Percentiles rank a stretch among this genome's conserved stretches.
Conservation (phyloP, 1,140 invertebrate species). For the Drosophila bocqueti region DNA sequence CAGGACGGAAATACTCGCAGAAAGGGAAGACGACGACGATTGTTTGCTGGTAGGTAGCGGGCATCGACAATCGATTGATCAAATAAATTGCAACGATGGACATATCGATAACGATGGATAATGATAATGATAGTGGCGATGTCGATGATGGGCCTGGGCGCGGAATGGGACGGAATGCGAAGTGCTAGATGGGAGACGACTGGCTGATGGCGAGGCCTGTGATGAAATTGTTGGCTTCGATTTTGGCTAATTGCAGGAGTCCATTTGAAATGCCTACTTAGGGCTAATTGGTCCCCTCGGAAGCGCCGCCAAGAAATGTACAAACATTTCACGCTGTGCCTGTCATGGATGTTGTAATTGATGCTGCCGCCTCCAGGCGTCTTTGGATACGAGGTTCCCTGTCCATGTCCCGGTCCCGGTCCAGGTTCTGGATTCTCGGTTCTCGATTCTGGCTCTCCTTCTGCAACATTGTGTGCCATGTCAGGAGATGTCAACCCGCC, state of each 20-base stretch:
- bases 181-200: not conserved
- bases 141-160: constrained; percentile 33
- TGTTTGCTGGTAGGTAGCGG: constrained; percentile 19
- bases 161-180: constrained; percentile 11
- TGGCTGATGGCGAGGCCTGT: constrained; percentile 14
- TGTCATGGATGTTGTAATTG: constrained; percentile 83
- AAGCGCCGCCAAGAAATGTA: constrained; percentile 80
- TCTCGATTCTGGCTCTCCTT: constrained; percentile 6
- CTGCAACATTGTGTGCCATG: constrained; percentile 66
- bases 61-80: constrained; percentile 42
- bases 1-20: constrained; percentile 12
- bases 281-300: constrained; percentile 80
- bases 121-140: constrained; percentile 41
- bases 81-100: constrained; percentile 41
- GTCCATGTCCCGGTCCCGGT: not conserved
- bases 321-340: constrained; percentile 81
- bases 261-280: constrained; percentile 81
- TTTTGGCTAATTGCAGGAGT: constrained; percentile 79
- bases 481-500: constrained; percentile 73
- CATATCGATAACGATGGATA: constrained; percentile 42
- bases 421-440: constrained; percentile 3
- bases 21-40: constrained; percentile 4
- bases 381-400: constrained; percentile 6
- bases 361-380: constrained; percentile 68
- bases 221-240: constrained; percentile 80